A percentile compares a stretch with the other conserved stretches of the same genome.
phyloP scores from a whole-genome alignment of 2,888 invertebrate genomes.

The Agrochola litura region DNA sequence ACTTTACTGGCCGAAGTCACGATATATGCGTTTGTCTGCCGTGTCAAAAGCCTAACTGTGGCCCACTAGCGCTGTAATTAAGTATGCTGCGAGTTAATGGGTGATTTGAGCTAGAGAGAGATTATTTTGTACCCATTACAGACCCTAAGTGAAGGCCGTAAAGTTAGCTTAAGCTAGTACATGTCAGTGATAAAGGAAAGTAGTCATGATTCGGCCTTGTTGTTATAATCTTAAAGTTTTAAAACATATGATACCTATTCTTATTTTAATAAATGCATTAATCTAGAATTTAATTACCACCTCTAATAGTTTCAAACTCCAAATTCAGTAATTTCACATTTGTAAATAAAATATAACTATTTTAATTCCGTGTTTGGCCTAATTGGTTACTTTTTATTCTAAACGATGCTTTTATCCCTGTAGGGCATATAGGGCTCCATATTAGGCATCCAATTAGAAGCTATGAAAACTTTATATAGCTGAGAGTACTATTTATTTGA shows the following conservation, averaged over 20 bases:
- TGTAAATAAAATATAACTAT: slow-evolving; percentile 8
- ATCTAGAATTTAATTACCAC: not conserved
- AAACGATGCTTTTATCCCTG: slow-evolving; percentile 36
- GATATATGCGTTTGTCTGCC: slow-evolving; percentile 89
- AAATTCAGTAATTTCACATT: slow-evolving; percentile 16
- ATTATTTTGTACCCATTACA: slow-evolving; percentile 63
- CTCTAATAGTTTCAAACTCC: not conserved
- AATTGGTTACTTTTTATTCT: slow-evolving; percentile 39
- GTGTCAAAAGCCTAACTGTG: slow-evolving; percentile 89
- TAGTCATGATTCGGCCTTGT: slow-evolving; percentile 1
- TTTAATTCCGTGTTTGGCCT: slow-evolving; percentile 19
- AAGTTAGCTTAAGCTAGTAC: slow-evolving; percentile 45
- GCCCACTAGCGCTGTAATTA: slow-evolving; percentile 87
- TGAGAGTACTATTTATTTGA: slow-evolving; percentile 77
- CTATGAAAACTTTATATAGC: slow-evolving; percentile 80
- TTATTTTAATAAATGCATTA: slow-evolving; percentile 13
- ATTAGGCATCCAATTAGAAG: slow-evolving; percentile 81
- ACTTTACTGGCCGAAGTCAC: slow-evolving; percentile 90
- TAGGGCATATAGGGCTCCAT: slow-evolving; percentile 56
- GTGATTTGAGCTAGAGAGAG: slow-evolving; percentile 79
- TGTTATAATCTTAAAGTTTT: not conserved
- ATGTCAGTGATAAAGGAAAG: slow-evolving; percentile 29
- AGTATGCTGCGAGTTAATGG: slow-evolving; percentile 84
- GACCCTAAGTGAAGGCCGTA: slow-evolving; percentile 47
- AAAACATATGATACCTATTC: not conserved